phyloP scores from a whole-genome alignment of 2,888 invertebrate species.

The Noctua janthe region DNA sequence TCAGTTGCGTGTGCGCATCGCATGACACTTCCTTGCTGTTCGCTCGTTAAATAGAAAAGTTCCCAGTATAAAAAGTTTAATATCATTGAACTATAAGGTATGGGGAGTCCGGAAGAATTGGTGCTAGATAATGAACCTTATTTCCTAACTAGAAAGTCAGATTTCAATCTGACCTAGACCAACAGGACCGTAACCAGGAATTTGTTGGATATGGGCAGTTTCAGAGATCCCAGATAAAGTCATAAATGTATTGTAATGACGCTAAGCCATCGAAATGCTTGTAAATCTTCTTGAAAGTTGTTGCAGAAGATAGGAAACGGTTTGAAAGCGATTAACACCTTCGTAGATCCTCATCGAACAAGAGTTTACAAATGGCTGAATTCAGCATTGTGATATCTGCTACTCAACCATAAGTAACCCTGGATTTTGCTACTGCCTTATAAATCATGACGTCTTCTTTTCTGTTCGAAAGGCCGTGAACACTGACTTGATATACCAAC shows the following conservation, averaged over 20 bases:
- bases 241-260: neutral
- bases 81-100: conserved; percentile 45
- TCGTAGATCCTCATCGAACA: neutral
- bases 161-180: neutral
- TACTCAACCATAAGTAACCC: too few relatives aligned
- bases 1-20: conserved; percentile 56
- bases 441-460: too few relatives aligned
- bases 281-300: neutral
- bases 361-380: neutral
- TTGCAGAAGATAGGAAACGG: neutral
- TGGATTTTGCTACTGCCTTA: too few relatives aligned
- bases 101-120: conserved; percentile 38
- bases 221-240: neutral
- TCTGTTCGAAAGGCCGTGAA: too few relatives aligned
- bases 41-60: conserved; percentile 48
- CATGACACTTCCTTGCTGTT: conserved; percentile 58
- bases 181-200: neutral
- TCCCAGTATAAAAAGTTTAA: conserved; percentile 39
- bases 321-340: neutral
- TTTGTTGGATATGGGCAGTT: neutral
- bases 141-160: neutral
- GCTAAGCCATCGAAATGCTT: neutral
- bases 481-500: too few relatives aligned
- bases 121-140: conserved; percentile 4
- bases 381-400: neutral